Evolutionary conservation across 2,888 invertebrate genomes (phyloP).

Genomic region (Lasioglossum pauxillum): DNA sequence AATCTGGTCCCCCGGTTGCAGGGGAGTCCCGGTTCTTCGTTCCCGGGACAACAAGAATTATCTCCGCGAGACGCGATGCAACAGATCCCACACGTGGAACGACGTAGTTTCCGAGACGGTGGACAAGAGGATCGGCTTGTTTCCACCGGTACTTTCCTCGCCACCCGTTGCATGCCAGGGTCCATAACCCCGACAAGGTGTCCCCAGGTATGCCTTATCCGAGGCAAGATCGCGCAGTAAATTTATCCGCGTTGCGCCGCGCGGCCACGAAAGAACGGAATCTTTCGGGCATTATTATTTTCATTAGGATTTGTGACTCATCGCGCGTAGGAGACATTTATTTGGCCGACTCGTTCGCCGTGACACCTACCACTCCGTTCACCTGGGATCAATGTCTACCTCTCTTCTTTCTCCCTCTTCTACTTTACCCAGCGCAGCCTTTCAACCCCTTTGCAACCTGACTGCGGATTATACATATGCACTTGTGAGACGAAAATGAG

Average conservation of each 20-base stretch:
- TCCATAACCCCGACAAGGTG: constrained; percentile 83
- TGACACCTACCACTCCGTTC: constrained; percentile 54
- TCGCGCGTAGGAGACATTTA: constrained; percentile 71
- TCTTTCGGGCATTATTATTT: constrained; percentile 78
- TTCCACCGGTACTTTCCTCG: constrained; percentile 60
- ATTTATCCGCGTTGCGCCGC: constrained; percentile 78
- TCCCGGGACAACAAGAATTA: constrained; percentile 57
- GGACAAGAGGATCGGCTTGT: constrained; percentile 28
- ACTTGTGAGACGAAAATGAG: no score
- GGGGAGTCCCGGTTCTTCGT: constrained; percentile 26
- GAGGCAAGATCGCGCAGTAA: constrained; percentile 80
- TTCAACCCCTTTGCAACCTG: not conserved
- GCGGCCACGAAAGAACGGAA: constrained; percentile 67
- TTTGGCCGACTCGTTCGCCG: constrained; percentile 55
- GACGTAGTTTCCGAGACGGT: constrained; percentile 29
- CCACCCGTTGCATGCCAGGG: constrained; percentile 79
- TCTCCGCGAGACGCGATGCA: constrained; percentile 57
- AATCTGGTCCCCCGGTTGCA: constrained; percentile 56
- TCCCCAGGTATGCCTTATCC: constrained; percentile 84
- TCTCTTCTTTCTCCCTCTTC: not conserved
- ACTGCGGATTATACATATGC: no score
- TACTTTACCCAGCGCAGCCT: not conserved
- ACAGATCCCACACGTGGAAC: constrained; percentile 64
- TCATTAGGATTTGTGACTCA: constrained; percentile 83
- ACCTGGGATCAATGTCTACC: constrained; percentile 24